Evolutionary conservation across 2,113 vertebrate genomes (phyloP), one percentile per base, ranked within the genome.

Genomic region (Tamias sibiricus): DNA sequence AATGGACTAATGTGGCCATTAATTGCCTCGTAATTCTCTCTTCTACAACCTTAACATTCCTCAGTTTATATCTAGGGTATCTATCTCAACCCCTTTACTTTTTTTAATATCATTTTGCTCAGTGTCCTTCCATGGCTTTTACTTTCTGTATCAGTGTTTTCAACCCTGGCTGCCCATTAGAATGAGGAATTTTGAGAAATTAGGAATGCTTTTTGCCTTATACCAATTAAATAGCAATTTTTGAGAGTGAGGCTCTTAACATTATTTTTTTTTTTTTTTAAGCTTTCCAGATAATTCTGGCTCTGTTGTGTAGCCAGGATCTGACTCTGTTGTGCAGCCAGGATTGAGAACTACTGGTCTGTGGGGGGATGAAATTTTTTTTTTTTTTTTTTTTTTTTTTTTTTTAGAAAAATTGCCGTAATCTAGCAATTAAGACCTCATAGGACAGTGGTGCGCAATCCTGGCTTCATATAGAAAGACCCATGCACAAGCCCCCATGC

Each of bases 71-170:
- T 62, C 26, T 57, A 28, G 12, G 2, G 24, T 87, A 37, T 44
- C 69, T 79, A 19, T 64, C 24, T 26, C 32, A 87, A 42, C 4
- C 4, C 26, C 59, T 35, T 20, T 84, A 22, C 16, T 26, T 62
- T 86, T 30, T 49, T 93, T 90, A 19, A 17, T 54, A 6, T 77
- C 47, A 37, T 87, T 95, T 90, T 94, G 26, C 30, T 94, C 86
- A 42, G 19, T 93, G 66, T 28, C 26, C 40, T 59, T 80, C 85
- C 76, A 4, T 96, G 54, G 32, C 52, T 80, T 84, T 85, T n/a
- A 75, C 64, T 62, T 9, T 77, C 40, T 62, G 32, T 71, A n/a
- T 88, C n/a, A 57, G 4, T 40, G 28, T 26, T 62, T 47, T 93
- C 49, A 80, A 76, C 32, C 26, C 71, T 85, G 81, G n/a, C 28